Evolutionary conservation across 2,113 vertebrate species (phyloP).

Genomic region (Vulpes lagopus): DNA sequence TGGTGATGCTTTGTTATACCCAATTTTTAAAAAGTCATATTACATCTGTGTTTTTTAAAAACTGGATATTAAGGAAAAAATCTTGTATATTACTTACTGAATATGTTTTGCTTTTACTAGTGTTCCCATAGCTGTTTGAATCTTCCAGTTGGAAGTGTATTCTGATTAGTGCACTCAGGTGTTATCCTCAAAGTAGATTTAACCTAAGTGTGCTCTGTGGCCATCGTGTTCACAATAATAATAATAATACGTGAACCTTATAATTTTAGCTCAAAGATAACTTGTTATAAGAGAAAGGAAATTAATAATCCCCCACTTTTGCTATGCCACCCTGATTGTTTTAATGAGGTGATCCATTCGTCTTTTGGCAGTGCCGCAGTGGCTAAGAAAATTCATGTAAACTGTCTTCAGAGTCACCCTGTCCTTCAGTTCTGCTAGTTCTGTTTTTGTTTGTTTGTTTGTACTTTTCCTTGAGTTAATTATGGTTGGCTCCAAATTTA

Average conservation of each 20-base stretch:
- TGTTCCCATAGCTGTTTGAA: background rate
- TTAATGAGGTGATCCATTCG: accelerated
- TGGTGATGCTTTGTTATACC: background rate
- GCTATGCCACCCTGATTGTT: no score
- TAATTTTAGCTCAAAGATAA: background rate
- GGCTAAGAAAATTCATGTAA: background rate
- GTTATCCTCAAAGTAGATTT: background rate
- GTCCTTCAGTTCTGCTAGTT: background rate
- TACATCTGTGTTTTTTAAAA: background rate
- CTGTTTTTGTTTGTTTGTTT: background rate
- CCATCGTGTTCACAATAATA: background rate
- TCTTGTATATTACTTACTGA: background rate
- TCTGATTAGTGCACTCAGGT: background rate
- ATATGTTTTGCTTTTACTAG: background rate
- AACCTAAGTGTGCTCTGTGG: background rate
- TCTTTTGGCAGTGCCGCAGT: background rate
- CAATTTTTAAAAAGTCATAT: background rate
- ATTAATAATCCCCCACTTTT: background rate
- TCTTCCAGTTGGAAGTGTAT: background rate
- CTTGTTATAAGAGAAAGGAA: background rate
- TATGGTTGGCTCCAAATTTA: background rate
- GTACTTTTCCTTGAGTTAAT: background rate
- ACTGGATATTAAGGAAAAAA: background rate
- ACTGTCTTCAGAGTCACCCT: no score
- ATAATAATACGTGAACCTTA: background rate